Evolutionary conservation across 53 echinoderm and acorn worm species (phyloP), one percentile per base, ranked within the genome.

Genomic region (Henricia sp.): DNA sequence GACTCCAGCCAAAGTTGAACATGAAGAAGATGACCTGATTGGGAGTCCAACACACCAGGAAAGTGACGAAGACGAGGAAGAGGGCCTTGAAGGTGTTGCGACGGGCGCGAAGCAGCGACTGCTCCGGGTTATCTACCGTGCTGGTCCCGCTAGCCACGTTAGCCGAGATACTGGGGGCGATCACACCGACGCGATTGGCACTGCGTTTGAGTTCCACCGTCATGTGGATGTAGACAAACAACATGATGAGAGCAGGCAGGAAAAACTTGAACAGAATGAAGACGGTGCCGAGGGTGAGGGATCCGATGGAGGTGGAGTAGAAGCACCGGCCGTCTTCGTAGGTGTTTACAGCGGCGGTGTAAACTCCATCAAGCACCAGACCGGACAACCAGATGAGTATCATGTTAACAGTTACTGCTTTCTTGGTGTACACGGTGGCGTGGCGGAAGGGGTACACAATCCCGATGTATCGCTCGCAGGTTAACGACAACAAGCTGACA

Each of bases 11-110:
- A 37, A 86, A 76, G 55, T 86, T 86, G 67, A 74, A 86, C 65
- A 86, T 75, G 54, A 86, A 76, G 54, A 86, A 86, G n/a, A 86
- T 54, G 54, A 86, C 75, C 8, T 75, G 75, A 32, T 86, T 86
- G 13, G 76, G 75, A 11, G 75, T 86, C 86, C 86, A 86, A 34
- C 86, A 86, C 3, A 76, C 67, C 27, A 86, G 37, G 54, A 75
- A 86, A 41, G 76, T 76, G 43, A 52, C 19, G 59, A 65, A 86
- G 19, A 86, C 86, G 14, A 86, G n/a, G 39, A 86, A 21, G 40
- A 86, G 76, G 27, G 76, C 68, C 64, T 76, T 74, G 62, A 86
- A 75, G 38, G 63, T 67, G 76, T 86, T 86, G 3, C 76, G 72
- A 23, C 76, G 86, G 29, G 86, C 86, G 37, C 86, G 70, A 9